Conservation (phyloP, 2,113 vertebrate species). For the Chrysemys picta region DNA sequence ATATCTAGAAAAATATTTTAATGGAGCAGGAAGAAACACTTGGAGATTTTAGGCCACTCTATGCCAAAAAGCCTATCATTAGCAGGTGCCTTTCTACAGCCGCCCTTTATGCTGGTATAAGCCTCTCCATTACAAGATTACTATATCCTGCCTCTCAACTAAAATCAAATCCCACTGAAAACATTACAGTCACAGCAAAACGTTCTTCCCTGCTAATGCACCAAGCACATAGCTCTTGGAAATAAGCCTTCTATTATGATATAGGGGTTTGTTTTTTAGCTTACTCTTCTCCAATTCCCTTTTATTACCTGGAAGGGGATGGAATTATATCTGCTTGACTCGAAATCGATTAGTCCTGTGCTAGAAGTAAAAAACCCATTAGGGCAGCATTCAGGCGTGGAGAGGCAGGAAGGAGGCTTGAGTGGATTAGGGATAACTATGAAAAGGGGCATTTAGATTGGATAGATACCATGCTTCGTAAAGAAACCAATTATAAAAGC, state of each 20-base stretch:
- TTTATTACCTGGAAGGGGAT: not conserved
- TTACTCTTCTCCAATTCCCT: not conserved
- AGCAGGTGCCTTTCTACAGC: not conserved
- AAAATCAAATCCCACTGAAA: not conserved
- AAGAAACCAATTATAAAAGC: not conserved
- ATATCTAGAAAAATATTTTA: not conserved
- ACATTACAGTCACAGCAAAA: not conserved
- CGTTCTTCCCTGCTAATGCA: not conserved
- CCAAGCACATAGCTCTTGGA: not conserved
- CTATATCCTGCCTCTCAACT: not conserved
- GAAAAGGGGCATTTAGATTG: not conserved
- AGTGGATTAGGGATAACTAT: not conserved
- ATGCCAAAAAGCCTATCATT: accelerated
- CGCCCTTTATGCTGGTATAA: accelerated
- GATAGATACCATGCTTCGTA: not conserved
- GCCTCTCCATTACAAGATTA: not conserved
- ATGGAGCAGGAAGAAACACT: not conserved
- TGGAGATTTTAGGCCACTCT: not conserved
- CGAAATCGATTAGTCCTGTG: accelerated
- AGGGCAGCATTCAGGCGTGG: not conserved
- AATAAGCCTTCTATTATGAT: not conserved
- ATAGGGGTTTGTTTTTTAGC: accelerated
- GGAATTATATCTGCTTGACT: not conserved
- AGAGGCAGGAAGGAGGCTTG: not conserved
- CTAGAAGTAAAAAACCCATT: not conserved